Evolutionary conservation across 2,888 invertebrate genomes (phyloP), one percentile per base, ranked within the genome.

Genomic region (Cinara cedri): DNA sequence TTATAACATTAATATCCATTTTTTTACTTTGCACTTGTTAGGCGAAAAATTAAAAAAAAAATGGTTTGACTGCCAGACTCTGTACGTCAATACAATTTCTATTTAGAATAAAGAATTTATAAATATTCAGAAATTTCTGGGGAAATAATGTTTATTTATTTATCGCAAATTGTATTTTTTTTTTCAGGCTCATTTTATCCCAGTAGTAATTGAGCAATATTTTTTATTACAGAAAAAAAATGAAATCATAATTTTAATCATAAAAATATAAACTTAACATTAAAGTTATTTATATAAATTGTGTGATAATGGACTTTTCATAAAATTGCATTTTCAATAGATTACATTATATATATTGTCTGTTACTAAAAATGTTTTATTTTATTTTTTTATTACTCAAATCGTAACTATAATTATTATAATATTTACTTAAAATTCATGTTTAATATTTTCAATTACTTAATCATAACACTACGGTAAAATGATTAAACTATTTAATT

Each of bases 351-450:
- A 51, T 34, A 57, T 26, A 24, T 66, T 70, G 46, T 55, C 55
- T 78, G 76, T 70, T 76, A 14, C 76, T n/a, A 62, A 16, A 55
- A 70, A 78, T 68, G 16, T 51, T 68, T 51, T 68, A n/a, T 74
- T 54, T 55, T 55, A 65, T 54, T 74, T 46, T 71, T 72, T 49
- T 44, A 62, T 46, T 19, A 49, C 14, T 49, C 9, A 51, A 60
- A 26, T 51, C 62, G 42, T 70, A 68, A 34, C 19, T 49, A 60
- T 60, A 26, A 49, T 49, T 54, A 34, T 26, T 6, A 51, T 54
- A 70, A 42, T 34, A 42, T 14, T 70, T 54, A 54, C 66, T 19
- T 63, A 44, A 63, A 63, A 44, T 44, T 4, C 19, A 24, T 57
- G 13, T 16, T 46, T 21, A 21, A 8, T 44, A 21, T 8, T 19